Conservation (phyloP, 2,888 invertebrate species). For the Cryptus armator region DNA sequence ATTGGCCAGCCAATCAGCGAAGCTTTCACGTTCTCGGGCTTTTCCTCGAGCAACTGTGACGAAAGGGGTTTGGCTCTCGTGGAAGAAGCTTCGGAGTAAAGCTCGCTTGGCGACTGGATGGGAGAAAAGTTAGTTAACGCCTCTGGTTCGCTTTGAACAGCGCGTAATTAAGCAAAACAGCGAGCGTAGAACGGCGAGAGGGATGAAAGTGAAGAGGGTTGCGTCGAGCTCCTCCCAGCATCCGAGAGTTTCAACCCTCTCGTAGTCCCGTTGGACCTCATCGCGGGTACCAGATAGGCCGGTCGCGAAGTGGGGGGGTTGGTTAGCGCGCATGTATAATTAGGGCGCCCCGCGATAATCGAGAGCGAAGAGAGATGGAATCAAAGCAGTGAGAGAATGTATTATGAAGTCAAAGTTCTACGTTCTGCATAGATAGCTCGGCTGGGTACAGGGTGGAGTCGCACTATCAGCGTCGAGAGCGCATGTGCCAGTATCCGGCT, state of each 20-base stretch:
- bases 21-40: conserved; percentile 63
- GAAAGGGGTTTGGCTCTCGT: conserved; percentile 77
- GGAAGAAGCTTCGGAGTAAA: conserved; percentile 61
- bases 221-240: conserved; percentile 72
- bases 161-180: conserved; percentile 83
- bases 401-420: conserved; percentile 30
- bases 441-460: conserved; percentile 81
- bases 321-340: conserved; percentile 84
- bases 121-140: conserved; percentile 83
- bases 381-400: conserved; percentile 51
- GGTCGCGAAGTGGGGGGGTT: conserved; percentile 74
- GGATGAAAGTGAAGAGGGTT: conserved; percentile 63
- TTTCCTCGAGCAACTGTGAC: conserved; percentile 70
- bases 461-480: conserved; percentile 75
- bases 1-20: conserved; percentile 76
- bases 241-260: conserved; percentile 55
- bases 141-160: conserved; percentile 68
- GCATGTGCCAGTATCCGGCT: conserved; percentile 83
- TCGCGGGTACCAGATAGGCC: conserved; percentile 68
- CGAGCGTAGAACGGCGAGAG: conserved; percentile 64
- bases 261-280: not conserved
- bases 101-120: conserved; percentile 69
- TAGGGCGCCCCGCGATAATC: conserved; percentile 74
- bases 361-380: conserved; percentile 60
- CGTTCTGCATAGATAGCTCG: conserved; percentile 39